phyloP scores from a whole-genome alignment of 2,888 invertebrate genomes.

The Strigamia transsilvanica region DNA sequence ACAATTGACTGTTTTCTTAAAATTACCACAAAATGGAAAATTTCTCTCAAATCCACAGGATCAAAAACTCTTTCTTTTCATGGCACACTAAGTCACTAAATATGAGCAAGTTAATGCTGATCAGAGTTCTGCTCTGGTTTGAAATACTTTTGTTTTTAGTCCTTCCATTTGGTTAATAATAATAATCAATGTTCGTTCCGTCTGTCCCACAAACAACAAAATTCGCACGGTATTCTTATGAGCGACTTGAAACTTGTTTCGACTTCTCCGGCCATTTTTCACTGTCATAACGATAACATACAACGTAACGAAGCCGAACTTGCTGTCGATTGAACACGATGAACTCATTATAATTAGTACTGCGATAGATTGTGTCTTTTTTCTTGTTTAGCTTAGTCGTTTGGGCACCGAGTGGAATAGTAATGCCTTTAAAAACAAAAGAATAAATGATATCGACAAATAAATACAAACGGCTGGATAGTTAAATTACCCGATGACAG shows the following conservation, averaged over 20 bases:
- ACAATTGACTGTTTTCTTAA: background rate
- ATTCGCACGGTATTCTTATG: constrained; percentile 12
- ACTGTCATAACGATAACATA: constrained; percentile 57
- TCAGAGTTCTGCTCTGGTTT: constrained; percentile 24
- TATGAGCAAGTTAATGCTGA: constrained; percentile 42
- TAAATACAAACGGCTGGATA: background rate
- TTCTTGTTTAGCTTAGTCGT: constrained; percentile 56
- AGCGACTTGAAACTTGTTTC: constrained; percentile 56
- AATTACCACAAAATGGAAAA: constrained; percentile 32
- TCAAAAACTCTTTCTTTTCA: constrained; percentile 33
- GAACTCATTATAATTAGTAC: constrained; percentile 58
- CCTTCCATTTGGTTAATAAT: constrained; percentile 5
- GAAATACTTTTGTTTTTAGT: constrained; percentile 18
- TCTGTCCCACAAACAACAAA: background rate
- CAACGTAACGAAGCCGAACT: constrained; percentile 59
- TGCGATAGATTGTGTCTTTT: constrained; percentile 53
- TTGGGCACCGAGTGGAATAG: constrained; percentile 58
- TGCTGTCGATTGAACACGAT: constrained; percentile 58
- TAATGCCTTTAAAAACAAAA: constrained; percentile 57
- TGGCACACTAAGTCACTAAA: constrained; percentile 44
- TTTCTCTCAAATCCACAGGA: constrained; percentile 41
- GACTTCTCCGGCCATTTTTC: constrained; percentile 54
- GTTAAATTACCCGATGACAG: constrained; percentile 57
- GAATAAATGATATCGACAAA: background rate
- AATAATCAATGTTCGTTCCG: background rate